Evolutionary conservation across 1,140 invertebrate genomes (phyloP).

Genomic region (Drosophila punjabiensis): DNA sequence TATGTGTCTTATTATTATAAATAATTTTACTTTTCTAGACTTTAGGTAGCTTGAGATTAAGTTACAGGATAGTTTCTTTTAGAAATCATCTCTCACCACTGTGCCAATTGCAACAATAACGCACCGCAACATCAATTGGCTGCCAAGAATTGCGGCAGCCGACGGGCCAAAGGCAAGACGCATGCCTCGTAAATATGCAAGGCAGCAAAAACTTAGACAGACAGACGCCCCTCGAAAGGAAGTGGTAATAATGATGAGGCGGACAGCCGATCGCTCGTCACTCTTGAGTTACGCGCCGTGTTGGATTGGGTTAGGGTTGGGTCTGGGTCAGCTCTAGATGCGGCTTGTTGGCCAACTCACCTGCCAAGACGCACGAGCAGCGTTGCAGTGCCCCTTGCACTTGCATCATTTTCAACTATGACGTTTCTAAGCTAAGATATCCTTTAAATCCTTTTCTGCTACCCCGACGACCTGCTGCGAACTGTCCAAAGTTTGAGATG

Average conservation of each 20-base stretch:
- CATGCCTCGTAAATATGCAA: slow-evolving; percentile 81
- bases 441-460: slow-evolving; percentile 36
- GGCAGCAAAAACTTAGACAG: slow-evolving; percentile 81
- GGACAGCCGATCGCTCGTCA: slow-evolving; percentile 58
- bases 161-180: slow-evolving; percentile 62
- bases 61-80: neutral
- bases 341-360: slow-evolving; percentile 61
- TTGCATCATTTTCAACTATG: slow-evolving; percentile 45
- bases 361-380: slow-evolving; percentile 49
- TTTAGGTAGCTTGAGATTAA: neutral
- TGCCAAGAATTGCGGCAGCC: slow-evolving; percentile 60
- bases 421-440: neutral
- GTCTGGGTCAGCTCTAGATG: slow-evolving; percentile 30
- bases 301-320: slow-evolving; percentile 34
- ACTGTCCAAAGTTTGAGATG: slow-evolving; percentile 32
- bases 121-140: slow-evolving; percentile 70
- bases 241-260: slow-evolving; percentile 77
- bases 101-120: slow-evolving; percentile 58
- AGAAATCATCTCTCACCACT: slow-evolving; percentile 17
- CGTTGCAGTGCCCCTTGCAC: slow-evolving; percentile 21
- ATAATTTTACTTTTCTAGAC: neutral
- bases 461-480: slow-evolving; percentile 9
- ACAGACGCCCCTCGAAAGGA: slow-evolving; percentile 78
- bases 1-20: too few relatives aligned
- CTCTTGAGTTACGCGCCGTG: slow-evolving; percentile 70